Conservation (phyloP, 2,797 vertebrate genomes). For the Gambelia wislizenii region DNA sequence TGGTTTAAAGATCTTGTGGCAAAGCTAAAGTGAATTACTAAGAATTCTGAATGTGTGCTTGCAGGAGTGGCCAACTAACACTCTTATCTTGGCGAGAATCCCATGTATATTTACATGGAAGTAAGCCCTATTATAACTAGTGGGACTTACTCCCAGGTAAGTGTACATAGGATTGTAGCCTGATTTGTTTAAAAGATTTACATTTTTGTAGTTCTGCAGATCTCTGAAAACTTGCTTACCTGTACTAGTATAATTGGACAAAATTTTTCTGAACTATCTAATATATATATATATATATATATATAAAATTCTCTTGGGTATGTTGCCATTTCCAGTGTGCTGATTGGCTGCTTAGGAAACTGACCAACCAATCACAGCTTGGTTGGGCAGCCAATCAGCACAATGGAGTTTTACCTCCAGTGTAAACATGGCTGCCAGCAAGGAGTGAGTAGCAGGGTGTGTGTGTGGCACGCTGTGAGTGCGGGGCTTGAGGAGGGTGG, state of each 20-base stretch:
- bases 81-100: neutral
- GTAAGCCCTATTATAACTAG: neutral
- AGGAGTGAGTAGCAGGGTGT: too few species aligned
- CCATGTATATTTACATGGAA: neutral
- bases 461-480: too few species aligned
- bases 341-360: too few species aligned
- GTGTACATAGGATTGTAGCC: neutral
- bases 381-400: too few species aligned
- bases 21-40: neutral
- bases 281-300: too few species aligned
- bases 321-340: too few species aligned
- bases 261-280: neutral
- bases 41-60: neutral
- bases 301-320: too few species aligned
- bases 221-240: neutral
- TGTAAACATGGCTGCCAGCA: too few species aligned
- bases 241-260: neutral
- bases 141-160: neutral
- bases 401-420: too few species aligned
- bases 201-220: neutral
- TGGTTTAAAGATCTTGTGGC: neutral
- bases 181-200: neutral
- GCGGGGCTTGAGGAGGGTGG: too few species aligned
- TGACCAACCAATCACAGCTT: too few species aligned
- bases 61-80: neutral